Conservation (phyloP, 2,797 vertebrate genomes). For the Hybognathus amarus region DNA sequence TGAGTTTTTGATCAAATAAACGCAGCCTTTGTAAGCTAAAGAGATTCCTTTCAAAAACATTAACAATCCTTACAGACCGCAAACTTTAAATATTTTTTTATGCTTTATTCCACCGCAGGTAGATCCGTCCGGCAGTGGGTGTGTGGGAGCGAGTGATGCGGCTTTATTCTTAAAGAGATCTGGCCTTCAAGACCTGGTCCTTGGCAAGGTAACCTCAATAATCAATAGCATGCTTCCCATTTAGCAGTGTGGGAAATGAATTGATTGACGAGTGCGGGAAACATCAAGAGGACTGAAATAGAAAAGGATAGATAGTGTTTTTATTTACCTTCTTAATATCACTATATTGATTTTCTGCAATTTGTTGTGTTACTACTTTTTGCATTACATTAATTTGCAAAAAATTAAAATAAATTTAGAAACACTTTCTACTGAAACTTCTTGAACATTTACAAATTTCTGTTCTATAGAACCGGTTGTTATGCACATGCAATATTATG, state of each 20-base stretch:
- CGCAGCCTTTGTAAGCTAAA: background rate
- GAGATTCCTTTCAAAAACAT: background rate
- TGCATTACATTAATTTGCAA: background rate
- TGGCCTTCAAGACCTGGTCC: slow-evolving; percentile 90
- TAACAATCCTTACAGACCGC: background rate
- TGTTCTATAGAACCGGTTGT: background rate
- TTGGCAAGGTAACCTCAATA: slow-evolving; percentile 87
- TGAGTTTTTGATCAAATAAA: background rate
- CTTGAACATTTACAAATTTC: background rate
- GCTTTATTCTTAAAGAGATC: slow-evolving; percentile 96
- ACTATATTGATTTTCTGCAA: background rate
- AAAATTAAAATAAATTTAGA: no score
- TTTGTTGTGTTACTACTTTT: background rate
- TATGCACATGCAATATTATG: background rate
- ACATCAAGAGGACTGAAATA: slow-evolving; percentile 8
- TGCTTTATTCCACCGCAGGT: slow-evolving; percentile 76
- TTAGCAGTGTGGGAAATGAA: slow-evolving; percentile 23
- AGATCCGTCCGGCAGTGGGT: slow-evolving; percentile 88
- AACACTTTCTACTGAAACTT: background rate
- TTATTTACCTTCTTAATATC: background rate
- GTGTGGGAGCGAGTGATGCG: slow-evolving; percentile 91
- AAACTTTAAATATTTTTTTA: background rate
- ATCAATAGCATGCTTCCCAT: background rate
- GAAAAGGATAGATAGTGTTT: background rate
- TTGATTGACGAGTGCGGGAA: slow-evolving; percentile 12